Base-by-base conservation (phyloP, 2,888 invertebrate species). In the Drosophila koepferae region DNA sequence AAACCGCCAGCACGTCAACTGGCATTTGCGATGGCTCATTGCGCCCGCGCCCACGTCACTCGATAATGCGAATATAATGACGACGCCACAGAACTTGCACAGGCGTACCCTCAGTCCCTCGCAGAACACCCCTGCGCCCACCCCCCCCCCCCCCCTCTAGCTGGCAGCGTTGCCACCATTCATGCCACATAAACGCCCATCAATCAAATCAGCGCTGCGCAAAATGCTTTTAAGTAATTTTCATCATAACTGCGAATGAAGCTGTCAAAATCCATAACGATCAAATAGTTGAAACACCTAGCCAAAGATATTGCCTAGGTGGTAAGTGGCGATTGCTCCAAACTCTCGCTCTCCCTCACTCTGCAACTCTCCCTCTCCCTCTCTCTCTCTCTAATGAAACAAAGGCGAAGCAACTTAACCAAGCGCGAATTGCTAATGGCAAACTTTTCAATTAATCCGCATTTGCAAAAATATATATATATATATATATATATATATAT, bases 401-500 rank as follows among this genome's bases (percentile, higher is more conserved):
- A 77, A 80, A 74, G 64, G 65, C 51, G 49, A 40, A 44, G 43
- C 67, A 74, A 80, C 60, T 78, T 82, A 85, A 88, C 89, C 85
- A 85, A 88, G 89, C 85, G 86, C 79, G 64, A 87, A 81, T 81
- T 79, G 77, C 85, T 86, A 82, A 89, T 89, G 82, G 82, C 80
- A 87, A 89, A 86, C 81, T 86, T 86, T 85, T 89, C 87, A 89
- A 86, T 89, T 89, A 89, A 86, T 89, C 85, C 89, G 84, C 84
- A 86, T 83, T 81, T 78, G 83, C 67, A 75, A 70, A 48, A 72
- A 72, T 74, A 73, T 2, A 31, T 78, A 72, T 76, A n/a, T 23
- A 5, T 9, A n/a, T 3, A 28, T 78, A 72, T 76, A 74, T n/a
- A n/a, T 20, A n/a, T 2, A 31, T 78, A 72, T 76, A n/a, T 23